Conservation (phyloP, 2,797 vertebrate species). For the Rhincodon typus region DNA sequence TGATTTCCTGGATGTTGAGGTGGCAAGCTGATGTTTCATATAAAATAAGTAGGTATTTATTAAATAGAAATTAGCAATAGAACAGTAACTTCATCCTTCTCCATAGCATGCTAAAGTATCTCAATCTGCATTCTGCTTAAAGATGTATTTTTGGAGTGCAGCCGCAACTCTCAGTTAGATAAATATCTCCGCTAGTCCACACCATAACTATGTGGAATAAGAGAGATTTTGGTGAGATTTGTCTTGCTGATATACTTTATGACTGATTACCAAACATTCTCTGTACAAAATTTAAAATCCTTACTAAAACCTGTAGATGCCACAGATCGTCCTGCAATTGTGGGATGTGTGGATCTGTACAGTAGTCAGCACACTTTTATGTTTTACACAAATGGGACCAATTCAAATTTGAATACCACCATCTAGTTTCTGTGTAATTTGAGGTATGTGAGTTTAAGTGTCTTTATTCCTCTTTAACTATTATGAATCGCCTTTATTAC, state of each 20-base stretch:
- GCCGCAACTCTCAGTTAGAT: not conserved
- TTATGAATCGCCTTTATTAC: constrained; percentile 64
- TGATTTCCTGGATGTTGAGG: not conserved
- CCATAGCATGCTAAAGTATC: not conserved
- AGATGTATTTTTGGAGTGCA: not conserved
- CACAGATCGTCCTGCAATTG: not conserved
- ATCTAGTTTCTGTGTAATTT: constrained; percentile 32
- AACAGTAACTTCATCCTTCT: not conserved
- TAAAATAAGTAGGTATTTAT: not conserved
- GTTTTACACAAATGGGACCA: not conserved
- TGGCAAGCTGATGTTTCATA: not conserved
- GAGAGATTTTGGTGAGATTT: no score
- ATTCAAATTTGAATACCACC: constrained; percentile 12
- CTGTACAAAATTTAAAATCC: not conserved
- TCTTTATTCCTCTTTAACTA: constrained; percentile 56
- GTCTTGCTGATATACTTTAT: not conserved
- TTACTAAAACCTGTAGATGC: not conserved
- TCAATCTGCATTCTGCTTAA: not conserved
- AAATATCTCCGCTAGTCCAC: not conserved
- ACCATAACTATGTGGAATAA: not conserved
- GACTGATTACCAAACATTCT: no score
- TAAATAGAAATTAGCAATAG: not conserved
- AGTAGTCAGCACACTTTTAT: not conserved
- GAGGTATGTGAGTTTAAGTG: constrained; percentile 40
- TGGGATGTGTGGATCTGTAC: not conserved